phyloP scores from a whole-genome alignment of 2,113 vertebrate species.

The Hemiprocne comata region DNA sequence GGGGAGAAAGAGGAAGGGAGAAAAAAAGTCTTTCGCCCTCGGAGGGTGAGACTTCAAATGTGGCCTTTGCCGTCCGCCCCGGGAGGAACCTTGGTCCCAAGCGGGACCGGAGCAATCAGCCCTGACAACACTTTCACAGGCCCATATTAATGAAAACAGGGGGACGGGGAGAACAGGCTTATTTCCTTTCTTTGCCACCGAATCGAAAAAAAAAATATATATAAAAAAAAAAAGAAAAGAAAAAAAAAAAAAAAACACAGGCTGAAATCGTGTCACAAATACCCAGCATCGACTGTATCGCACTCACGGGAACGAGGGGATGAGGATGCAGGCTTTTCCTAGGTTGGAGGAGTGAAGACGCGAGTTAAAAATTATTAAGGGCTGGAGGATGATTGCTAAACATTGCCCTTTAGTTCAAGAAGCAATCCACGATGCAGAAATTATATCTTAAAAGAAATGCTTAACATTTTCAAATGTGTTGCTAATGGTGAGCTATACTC shows the following conservation, averaged over 20 bases:
- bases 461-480: neutral
- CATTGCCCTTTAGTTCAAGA: constrained; percentile 22
- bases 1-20: neutral
- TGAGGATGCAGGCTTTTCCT: neutral
- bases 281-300: neutral
- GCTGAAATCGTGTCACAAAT: neutral
- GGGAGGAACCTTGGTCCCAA: neutral
- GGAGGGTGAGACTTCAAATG: neutral
- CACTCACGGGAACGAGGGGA: neutral
- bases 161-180: neutral
- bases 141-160: neutral
- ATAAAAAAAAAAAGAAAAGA: neutral
- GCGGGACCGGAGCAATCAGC: neutral
- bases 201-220: too few species aligned
- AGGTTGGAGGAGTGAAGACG: neutral
- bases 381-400: neutral
- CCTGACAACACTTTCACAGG: neutral
- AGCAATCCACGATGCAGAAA: neutral
- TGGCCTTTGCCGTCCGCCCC: neutral
- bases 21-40: neutral
- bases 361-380: constrained; percentile 42
- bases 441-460: neutral
- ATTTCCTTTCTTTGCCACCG: neutral
- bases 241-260: too few species aligned
- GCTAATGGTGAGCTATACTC: neutral